A percentile compares a stretch with the other conserved stretches of the same genome.
Evolutionary conservation across 2,797 vertebrate genomes (phyloP).

Genomic region (Nyctibius grandis): DNA sequence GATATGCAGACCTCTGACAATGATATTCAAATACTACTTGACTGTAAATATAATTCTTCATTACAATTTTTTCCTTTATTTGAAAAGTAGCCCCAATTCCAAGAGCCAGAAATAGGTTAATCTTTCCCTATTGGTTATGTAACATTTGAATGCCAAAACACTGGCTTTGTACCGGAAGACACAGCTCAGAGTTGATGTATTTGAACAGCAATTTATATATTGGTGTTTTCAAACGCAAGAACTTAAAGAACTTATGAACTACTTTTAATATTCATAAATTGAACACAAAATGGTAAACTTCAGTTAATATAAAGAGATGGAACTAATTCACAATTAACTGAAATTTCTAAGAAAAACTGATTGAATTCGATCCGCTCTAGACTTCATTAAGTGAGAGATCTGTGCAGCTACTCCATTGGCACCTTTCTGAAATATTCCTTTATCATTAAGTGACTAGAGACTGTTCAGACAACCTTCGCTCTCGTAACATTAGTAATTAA

Average conservation of each 20-base stretch:
- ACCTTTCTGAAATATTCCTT: not conserved
- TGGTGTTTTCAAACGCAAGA: not conserved
- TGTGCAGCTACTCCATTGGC: not conserved
- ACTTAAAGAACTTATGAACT: not conserved
- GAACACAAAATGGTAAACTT: not conserved
- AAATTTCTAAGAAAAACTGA: not conserved
- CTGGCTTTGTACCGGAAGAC: not conserved
- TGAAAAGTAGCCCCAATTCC: not conserved
- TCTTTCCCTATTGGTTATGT: not conserved
- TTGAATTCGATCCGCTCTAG: not conserved
- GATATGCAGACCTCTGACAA: not conserved
- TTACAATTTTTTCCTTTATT: not conserved
- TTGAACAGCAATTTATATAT: not conserved
- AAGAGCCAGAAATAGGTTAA: slow-evolving; percentile 3
- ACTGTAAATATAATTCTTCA: not conserved
- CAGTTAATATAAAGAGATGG: not conserved
- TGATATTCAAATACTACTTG: not conserved
- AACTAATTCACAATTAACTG: not conserved
- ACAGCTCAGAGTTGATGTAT: not conserved
- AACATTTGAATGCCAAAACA: not conserved
- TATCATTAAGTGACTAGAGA: not conserved
- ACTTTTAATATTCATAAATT: not conserved
- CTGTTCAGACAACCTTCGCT: not conserved
- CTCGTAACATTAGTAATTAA: not conserved
- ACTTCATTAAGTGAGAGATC: not conserved